These are phyloP conservation scores for Cyanoderma ruficeps DNA, from an alignment of 2,113 vertebrate genomes.

Conservation along the genomic window DNA sequence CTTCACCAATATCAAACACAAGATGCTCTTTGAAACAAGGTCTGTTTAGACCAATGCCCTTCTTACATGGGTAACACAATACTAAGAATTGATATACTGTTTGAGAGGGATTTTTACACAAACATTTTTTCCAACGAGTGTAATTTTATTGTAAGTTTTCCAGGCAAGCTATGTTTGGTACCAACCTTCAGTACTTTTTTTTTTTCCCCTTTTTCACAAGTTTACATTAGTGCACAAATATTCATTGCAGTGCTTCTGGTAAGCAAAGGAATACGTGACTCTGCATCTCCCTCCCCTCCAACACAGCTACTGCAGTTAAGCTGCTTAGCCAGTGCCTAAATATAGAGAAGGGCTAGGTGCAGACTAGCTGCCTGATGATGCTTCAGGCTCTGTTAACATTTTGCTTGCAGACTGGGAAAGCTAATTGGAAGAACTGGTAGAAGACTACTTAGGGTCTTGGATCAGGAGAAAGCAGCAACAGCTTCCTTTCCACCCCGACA, in stretches of 20 bases:
- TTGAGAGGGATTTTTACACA: not conserved
- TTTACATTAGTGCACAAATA: not conserved
- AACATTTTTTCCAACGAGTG: not conserved
- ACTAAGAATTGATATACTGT: not conserved
- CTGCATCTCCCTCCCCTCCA: not conserved
- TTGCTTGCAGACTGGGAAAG: not conserved
- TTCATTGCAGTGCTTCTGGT: not conserved
- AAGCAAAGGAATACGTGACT: not conserved
- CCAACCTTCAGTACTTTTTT: not conserved
- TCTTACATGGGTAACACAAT: not conserved
- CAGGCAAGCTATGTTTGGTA: not conserved
- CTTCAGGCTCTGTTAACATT: not conserved
- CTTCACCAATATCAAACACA: not conserved
- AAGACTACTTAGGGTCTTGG: not conserved
- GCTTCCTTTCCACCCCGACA: not conserved
- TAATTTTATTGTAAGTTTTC: not conserved
- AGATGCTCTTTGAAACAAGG: not conserved
- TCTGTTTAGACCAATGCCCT: not conserved
- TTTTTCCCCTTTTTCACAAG: not conserved
- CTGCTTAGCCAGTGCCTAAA: constrained; percentile 17
- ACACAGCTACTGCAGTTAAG: not conserved
- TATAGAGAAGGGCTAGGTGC: not conserved
- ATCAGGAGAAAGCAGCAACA: not conserved
- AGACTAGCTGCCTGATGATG: not conserved
- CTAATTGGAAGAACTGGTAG: not conserved